A percentile compares a stretch with the other conserved stretches of the same genome.
Conservation (phyloP, 2,797 vertebrate species). For the Zonotrichia albicollis region DNA sequence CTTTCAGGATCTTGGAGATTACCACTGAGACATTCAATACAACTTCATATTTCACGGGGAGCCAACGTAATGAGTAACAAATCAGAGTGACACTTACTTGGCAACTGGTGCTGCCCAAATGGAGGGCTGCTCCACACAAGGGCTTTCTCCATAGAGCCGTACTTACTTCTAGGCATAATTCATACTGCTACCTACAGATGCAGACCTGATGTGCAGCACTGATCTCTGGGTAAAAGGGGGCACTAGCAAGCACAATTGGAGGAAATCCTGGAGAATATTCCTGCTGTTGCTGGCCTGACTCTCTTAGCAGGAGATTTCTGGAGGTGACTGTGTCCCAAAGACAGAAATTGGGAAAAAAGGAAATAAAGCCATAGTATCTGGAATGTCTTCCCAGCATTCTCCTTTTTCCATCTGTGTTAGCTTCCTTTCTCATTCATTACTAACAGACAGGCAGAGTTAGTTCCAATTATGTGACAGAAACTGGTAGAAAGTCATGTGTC, state of each 20-base stretch:
- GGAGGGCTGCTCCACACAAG: not conserved
- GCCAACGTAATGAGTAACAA: not conserved
- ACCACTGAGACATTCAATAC: conserved; percentile 10
- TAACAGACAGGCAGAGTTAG: not conserved
- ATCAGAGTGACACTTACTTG: not conserved
- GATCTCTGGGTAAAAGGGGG: not conserved
- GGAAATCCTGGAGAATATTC: not conserved
- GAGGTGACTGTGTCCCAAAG: not conserved
- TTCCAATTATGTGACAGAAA: not conserved
- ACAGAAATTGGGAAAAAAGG: not conserved
- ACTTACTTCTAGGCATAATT: not conserved
- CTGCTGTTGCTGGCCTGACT: not conserved
- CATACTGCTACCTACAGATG: not conserved
- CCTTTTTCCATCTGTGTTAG: not conserved
- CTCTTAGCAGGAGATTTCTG: not conserved
- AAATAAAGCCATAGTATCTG: not conserved
- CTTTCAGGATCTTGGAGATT: not conserved
- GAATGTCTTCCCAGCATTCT: not conserved
- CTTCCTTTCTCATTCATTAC: not conserved
- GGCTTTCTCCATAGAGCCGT: not conserved
- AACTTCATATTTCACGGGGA: not conserved
- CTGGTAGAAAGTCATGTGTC: not conserved
- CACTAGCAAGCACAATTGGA: not conserved
- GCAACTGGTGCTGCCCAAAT: not conserved
- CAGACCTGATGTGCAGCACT: not conserved